Evolutionary conservation across 2,888 invertebrate genomes (phyloP).

Genomic region (Bombylius major): DNA sequence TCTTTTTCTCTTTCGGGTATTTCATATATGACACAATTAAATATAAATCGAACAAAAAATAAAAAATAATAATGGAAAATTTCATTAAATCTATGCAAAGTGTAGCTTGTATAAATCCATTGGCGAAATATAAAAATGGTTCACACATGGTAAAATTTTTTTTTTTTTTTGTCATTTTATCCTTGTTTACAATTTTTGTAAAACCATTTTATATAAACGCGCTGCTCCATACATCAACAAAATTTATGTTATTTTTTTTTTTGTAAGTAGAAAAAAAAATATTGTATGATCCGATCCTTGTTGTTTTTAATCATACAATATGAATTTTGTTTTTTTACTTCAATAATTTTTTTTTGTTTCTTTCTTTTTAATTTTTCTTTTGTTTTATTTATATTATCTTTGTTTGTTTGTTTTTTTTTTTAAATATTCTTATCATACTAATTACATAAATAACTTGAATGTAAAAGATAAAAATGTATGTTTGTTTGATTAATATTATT

Average conservation of each 20-base stretch:
- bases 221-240: too few species aligned
- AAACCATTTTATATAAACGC: too few species aligned
- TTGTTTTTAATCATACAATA: not conserved
- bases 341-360: not conserved
- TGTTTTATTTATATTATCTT: conserved; percentile 1
- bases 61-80: conserved; percentile 45
- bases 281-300: too few species aligned
- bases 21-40: too few species aligned
- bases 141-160: not conserved
- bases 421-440: conserved; percentile 20
- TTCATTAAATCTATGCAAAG: conserved; percentile 87
- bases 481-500: conserved; percentile 1
- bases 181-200: too few species aligned
- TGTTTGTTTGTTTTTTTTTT: conserved; percentile 3
- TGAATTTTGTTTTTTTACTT: not conserved
- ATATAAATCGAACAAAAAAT: too few species aligned
- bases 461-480: conserved; percentile 20
- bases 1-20: too few species aligned
- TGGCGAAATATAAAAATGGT: not conserved
- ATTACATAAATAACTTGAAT: conserved; percentile 28
- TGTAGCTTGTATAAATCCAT: conserved; percentile 60
- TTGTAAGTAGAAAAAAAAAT: too few species aligned
- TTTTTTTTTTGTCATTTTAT: not conserved
- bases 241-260: not conserved
- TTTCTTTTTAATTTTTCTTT: conserved; percentile 3